Percentiles rank a stretch among this genome's conserved stretches.
Conservation (phyloP, 2,113 vertebrate species). For the Microtus richardsoni region DNA sequence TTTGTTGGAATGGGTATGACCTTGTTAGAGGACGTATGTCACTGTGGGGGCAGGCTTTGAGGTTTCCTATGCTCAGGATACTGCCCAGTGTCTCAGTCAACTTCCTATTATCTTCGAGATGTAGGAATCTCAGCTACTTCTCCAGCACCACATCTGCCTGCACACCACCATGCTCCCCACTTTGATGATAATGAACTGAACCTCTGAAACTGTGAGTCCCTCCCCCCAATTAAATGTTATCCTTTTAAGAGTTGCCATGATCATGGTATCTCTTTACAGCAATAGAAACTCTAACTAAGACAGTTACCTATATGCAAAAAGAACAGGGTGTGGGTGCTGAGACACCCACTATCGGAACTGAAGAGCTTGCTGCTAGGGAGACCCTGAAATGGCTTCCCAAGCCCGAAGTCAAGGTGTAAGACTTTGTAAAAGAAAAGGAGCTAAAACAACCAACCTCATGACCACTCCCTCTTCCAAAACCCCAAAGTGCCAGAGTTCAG, state of each 20-base stretch:
- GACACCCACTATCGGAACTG: background rate
- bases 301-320: background rate
- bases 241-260: background rate
- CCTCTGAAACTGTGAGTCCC: background rate
- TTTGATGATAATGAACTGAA: background rate
- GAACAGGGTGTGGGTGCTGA: background rate
- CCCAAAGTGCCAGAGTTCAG: background rate
- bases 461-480: background rate
- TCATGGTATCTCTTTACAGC: background rate
- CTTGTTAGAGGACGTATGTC: background rate
- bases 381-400: background rate
- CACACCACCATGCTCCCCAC: too few species aligned
- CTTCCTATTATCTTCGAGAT: background rate
- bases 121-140: background rate
- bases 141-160: background rate
- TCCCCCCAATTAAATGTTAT: background rate
- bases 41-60: background rate
- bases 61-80: background rate
- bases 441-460: background rate
- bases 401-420: background rate
- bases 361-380: background rate
- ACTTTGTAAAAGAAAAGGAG: background rate
- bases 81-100: background rate
- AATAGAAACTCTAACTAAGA: background rate
- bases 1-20: background rate